A percentile compares a stretch with the other conserved stretches of the same genome.
Conservation (phyloP, 64 coral and sea anemone species). For the Cladopsammia gracilis region DNA sequence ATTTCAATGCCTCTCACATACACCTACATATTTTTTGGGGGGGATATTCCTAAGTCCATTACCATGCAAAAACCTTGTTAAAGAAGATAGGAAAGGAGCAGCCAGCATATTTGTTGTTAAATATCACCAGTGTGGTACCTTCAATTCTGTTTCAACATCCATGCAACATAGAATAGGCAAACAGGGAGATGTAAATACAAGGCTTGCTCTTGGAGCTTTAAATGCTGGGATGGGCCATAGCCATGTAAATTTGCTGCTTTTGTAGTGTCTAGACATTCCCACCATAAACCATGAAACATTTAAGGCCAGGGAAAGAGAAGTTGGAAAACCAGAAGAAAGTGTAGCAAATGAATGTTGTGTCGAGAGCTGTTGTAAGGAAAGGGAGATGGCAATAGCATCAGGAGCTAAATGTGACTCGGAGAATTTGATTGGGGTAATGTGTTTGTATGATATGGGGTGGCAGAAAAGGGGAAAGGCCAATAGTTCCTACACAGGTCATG, state of each 20-base stretch:
- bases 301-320: not conserved
- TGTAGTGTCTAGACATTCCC: not conserved
- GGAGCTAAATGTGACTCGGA: not conserved
- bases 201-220: conserved; percentile 9
- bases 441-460: not conserved
- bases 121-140: no score
- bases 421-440: conserved; percentile 16
- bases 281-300: not conserved
- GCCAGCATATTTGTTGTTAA: no score
- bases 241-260: not conserved
- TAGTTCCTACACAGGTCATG: no score
- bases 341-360: not conserved
- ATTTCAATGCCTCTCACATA: no score
- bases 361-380: not conserved
- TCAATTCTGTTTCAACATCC: not conserved
- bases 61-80: no score
- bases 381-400: not conserved
- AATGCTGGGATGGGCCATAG: not conserved
- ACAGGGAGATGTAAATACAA: not conserved
- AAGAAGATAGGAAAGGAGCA: no score
- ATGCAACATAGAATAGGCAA: not conserved
- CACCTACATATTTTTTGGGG: no score
- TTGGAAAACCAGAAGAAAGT: no score
- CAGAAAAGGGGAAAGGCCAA: no score
- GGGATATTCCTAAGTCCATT: no score